Conservation (phyloP, 2,797 vertebrate species). For the Coregonus suidteri region DNA sequence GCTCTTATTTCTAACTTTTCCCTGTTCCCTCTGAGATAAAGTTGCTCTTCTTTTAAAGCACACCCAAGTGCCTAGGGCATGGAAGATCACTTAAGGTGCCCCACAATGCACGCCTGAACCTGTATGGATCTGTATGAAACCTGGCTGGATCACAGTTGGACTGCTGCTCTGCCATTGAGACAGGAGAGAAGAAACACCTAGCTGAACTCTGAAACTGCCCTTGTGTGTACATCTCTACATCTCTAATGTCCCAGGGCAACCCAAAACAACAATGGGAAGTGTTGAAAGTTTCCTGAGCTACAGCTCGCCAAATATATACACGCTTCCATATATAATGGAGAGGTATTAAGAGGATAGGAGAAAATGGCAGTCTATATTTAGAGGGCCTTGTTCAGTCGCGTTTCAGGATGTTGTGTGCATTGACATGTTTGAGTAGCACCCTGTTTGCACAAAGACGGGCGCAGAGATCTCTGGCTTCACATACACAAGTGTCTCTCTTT, state of each 20-base stretch:
- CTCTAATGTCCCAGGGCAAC: constrained; percentile 26
- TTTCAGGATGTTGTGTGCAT: constrained; percentile 45
- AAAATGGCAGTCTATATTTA: constrained; percentile 64
- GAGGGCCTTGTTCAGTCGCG: constrained; percentile 61
- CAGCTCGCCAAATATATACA: constrained; percentile 60
- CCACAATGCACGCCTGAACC: constrained; percentile 55
- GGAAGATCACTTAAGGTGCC: constrained; percentile 56
- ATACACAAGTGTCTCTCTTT: background rate
- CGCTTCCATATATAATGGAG: constrained; percentile 44
- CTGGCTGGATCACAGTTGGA: background rate
- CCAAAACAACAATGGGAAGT: constrained; percentile 60
- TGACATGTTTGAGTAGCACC: constrained; percentile 50
- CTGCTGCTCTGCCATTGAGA: constrained; percentile 31
- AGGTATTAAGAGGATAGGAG: constrained; percentile 30
- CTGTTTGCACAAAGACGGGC: constrained; percentile 46
- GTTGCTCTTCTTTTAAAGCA: constrained; percentile 42
- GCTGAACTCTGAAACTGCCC: constrained; percentile 31
- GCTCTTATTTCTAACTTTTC: constrained; percentile 14
- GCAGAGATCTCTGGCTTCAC: constrained; percentile 21
- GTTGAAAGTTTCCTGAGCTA: constrained; percentile 52
- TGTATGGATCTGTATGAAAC: constrained; percentile 46
- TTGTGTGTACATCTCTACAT: constrained; percentile 28
- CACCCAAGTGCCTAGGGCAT: constrained; percentile 56
- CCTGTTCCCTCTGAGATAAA: constrained; percentile 27
- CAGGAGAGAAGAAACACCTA: constrained; percentile 28